Percentiles rank a stretch among this genome's conserved stretches.
These are phyloP conservation scores for Balaeniceps rex DNA, from an alignment of 2,113 vertebrate genomes.

Conservation along the genomic window DNA sequence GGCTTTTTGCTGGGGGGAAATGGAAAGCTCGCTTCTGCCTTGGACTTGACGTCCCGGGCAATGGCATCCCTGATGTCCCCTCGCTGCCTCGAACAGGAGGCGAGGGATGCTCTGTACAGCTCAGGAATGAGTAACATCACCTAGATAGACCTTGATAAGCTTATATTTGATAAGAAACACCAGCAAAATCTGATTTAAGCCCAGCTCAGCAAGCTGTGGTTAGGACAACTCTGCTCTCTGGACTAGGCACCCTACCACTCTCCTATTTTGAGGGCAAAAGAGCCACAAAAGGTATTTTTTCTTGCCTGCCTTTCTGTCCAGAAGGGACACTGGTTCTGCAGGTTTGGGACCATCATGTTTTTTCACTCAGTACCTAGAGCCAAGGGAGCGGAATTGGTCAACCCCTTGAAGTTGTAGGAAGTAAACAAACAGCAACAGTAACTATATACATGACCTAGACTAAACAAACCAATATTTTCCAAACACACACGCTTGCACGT, in stretches of 20 bases:
- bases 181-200: background rate
- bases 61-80: background rate
- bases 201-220: background rate
- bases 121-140: background rate
- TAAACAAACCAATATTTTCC: background rate
- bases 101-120: background rate
- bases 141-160: accelerated
- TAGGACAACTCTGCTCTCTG: background rate
- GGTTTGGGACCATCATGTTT: background rate
- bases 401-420: background rate
- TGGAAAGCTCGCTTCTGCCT: background rate
- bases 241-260: background rate
- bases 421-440: background rate
- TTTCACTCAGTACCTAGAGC: background rate
- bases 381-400: background rate
- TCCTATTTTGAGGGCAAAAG: background rate
- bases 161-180: background rate
- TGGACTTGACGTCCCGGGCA: background rate
- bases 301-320: background rate
- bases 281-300: background rate
- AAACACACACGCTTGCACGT: accelerated
- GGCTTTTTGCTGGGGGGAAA: background rate
- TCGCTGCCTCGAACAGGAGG: accelerated
- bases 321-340: background rate
- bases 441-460: background rate